phyloP scores from a whole-genome alignment of 2,797 vertebrate species.

The Ambastaia sidthimunki region DNA sequence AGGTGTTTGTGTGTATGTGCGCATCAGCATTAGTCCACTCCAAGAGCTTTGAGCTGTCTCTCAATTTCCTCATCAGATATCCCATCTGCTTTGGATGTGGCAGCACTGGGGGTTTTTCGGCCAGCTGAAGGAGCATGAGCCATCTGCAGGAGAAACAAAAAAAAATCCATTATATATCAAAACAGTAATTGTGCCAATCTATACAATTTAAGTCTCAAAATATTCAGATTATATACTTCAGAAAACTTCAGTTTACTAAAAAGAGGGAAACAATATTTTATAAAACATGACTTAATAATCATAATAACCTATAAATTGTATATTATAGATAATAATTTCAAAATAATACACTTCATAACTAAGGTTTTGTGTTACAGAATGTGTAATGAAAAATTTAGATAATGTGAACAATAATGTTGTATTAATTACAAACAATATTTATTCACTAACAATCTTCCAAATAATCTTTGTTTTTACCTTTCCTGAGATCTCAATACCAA shows the following conservation, averaged over 20 bases:
- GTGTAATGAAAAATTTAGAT: too few relatives aligned
- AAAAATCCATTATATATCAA: slow-evolving; percentile 17
- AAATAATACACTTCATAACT: too few relatives aligned
- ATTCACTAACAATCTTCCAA: not conserved
- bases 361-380: too few relatives aligned
- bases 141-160: slow-evolving; percentile 75
- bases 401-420: too few relatives aligned
- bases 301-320: too few relatives aligned
- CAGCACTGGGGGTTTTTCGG: slow-evolving; percentile 79
- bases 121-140: slow-evolving; percentile 83
- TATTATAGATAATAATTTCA: too few relatives aligned
- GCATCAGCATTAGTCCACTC: slow-evolving; percentile 79
- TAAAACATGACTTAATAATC: too few relatives aligned
- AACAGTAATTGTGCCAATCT: not conserved
- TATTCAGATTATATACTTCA: too few relatives aligned
- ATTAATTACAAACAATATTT: too few relatives aligned
- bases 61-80: slow-evolving; percentile 91
- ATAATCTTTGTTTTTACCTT: slow-evolving; percentile 74
- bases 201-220: too few relatives aligned
- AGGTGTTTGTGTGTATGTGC: slow-evolving; percentile 26
- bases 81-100: slow-evolving; percentile 78
- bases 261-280: too few relatives aligned
- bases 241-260: too few relatives aligned
- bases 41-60: slow-evolving; percentile 85
- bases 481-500: slow-evolving; percentile 89